A percentile compares a stretch with the other conserved stretches of the same genome.
phyloP scores from a whole-genome alignment of 2,888 invertebrate genomes.

The Cotesia congregata region DNA sequence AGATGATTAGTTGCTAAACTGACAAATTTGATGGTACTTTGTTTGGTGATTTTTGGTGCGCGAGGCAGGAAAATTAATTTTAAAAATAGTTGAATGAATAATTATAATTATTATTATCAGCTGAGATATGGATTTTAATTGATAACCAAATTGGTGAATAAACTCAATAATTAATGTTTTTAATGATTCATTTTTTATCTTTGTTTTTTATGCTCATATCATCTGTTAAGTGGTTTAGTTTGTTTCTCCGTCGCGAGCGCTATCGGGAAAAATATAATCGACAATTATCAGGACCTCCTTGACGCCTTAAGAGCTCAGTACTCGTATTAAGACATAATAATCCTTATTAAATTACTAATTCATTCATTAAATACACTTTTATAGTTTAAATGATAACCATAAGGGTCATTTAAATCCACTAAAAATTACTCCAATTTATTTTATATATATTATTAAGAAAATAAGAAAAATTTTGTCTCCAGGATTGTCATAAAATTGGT shows the following conservation, averaged over 20 bases:
- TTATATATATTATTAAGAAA: too few relatives aligned
- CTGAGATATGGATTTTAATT: too few relatives aligned
- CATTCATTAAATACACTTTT: conserved; percentile 59
- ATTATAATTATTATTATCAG: not conserved
- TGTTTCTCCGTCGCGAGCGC: conserved; percentile 28
- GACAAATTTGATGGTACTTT: conserved; percentile 60
- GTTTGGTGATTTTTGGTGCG: not conserved
- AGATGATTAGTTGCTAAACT: conserved; percentile 35
- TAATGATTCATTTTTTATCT: not conserved
- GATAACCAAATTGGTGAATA: not conserved
- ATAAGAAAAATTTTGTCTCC: too few relatives aligned
- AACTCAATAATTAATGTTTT: not conserved
- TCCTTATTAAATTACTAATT: conserved; percentile 54
- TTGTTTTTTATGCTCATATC: conserved; percentile 3
- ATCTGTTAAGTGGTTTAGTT: conserved; percentile 50
- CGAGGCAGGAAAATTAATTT: too few relatives aligned
- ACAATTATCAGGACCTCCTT: conserved; percentile 40
- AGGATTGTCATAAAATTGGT: too few relatives aligned
- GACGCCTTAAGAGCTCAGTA: conserved; percentile 16
- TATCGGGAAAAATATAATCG: conserved; percentile 45
- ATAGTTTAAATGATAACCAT: too few relatives aligned
- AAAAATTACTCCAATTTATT: too few relatives aligned
- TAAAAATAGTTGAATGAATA: not conserved
- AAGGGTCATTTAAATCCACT: too few relatives aligned
- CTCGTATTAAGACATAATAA: conserved; percentile 60